These are phyloP conservation scores for Andrena bucephala DNA, from an alignment of 2,888 invertebrate genomes.

Conservation along the genomic window DNA sequence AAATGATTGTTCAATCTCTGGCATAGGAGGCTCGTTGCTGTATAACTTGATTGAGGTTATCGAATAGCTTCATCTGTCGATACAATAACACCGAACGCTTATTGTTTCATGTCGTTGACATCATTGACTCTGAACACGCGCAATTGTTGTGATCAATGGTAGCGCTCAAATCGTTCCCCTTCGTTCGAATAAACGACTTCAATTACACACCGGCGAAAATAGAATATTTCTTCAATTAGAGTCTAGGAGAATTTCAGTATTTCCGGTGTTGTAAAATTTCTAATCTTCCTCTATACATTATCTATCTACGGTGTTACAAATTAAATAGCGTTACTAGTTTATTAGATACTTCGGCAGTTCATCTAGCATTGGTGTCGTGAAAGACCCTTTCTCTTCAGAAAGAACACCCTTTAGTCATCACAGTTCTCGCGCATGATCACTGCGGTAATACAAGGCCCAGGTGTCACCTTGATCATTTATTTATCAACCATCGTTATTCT, in stretches of 20 bases:
- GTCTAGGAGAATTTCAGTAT: background rate
- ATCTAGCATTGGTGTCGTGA: background rate
- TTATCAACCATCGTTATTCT: background rate
- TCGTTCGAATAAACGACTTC: background rate
- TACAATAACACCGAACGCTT: slow-evolving; percentile 2
- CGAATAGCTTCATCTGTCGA: background rate
- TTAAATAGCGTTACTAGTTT: too few species aligned
- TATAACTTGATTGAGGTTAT: background rate
- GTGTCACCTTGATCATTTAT: slow-evolving; percentile 15
- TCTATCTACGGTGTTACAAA: too few species aligned
- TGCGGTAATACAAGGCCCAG: background rate
- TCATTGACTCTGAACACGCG: background rate
- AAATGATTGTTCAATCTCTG: background rate
- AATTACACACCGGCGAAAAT: background rate
- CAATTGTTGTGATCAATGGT: background rate
- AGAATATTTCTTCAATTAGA: background rate
- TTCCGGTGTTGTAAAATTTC: too few species aligned
- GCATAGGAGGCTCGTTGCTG: background rate
- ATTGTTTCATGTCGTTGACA: slow-evolving; percentile 2
- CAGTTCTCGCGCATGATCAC: background rate
- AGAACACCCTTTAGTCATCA: background rate
- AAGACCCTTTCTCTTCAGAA: background rate
- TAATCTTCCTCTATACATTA: too few species aligned
- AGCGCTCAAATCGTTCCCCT: background rate
- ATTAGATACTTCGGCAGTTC: too few species aligned